Evolutionary conservation across 2,113 vertebrate genomes (phyloP), one percentile per base, ranked within the genome.

Genomic region (Oncorhynchus keta): DNA sequence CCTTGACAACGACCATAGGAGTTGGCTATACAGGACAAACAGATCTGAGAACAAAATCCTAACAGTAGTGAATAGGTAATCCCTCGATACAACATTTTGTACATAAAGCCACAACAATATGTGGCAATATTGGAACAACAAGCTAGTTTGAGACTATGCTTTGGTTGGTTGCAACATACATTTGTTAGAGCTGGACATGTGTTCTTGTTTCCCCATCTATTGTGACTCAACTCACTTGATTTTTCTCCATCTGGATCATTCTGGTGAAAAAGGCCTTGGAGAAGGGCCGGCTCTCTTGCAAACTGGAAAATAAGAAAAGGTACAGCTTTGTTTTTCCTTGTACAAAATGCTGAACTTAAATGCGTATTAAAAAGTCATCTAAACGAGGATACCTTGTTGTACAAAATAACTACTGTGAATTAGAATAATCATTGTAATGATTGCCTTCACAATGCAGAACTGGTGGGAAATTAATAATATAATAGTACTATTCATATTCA

Each of bases 161-260:
- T 14, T 55, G 5, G 16, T 18, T 55, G 51, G 16, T 72, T 72
- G 18, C 24, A 9, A 12, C 48, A 49, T 4, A 55, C 51, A 13
- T 28, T 18, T 1, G 49, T 45, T 4, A 5, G 3, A 55, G 13
- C 16, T 14, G 16, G 51, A 18, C 51, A 18, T 55, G 51, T 4
- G 7, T 12, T 61, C 28, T 12, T 30, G 62, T 12, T 30, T 49
- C 13, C 65, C 28, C 32, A 57, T 16, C 61, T 1, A 67, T 72
- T 71, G 49, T n/a, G 12, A 18, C 48, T 66, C 0, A 1, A 16
- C 18, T 8, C 62, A 99, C 98, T 87, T 97, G 97, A 45, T 97
- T 92, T 81, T 98, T 98, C 92, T 99, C 97, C 39, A 98, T 95
- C 73, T 95, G 83, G 69, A 99, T 95, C 94, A 99, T 98, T 81